phyloP scores from a whole-genome alignment of 2,113 vertebrate species.

The Pachycephala philippinensis region DNA sequence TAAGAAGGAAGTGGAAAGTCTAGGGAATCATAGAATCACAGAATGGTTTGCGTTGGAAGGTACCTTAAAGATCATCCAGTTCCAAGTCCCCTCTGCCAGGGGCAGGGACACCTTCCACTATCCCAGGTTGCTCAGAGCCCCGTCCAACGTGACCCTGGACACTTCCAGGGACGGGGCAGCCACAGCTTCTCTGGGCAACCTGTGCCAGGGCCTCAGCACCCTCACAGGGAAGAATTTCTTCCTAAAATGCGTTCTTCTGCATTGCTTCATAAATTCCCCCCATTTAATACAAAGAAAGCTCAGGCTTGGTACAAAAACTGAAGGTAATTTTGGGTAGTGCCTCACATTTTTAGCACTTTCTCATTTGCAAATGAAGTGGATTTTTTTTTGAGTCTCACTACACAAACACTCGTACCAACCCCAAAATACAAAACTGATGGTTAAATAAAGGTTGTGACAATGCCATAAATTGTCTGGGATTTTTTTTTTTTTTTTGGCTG shows the following conservation, averaged over 20 bases:
- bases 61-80: no score
- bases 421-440: background rate
- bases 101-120: background rate
- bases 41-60: background rate
- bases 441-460: background rate
- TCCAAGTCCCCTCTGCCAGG: background rate
- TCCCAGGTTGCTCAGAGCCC: rapidly evolving
- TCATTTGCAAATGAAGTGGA: background rate
- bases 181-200: background rate
- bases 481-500: background rate
- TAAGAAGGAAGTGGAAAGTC: background rate
- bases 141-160: background rate
- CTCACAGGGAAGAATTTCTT: no score
- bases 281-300: rapidly evolving
- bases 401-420: background rate
- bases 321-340: background rate
- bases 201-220: background rate
- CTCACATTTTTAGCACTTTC: background rate
- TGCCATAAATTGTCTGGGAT: background rate
- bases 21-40: background rate
- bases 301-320: background rate
- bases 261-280: no score
- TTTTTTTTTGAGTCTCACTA: background rate
- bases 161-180: background rate
- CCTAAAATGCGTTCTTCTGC: background rate